A percentile compares a stretch with the other conserved stretches of the same genome.
Conservation (phyloP, 2,797 vertebrate species). For the Sparidentex hasta region DNA sequence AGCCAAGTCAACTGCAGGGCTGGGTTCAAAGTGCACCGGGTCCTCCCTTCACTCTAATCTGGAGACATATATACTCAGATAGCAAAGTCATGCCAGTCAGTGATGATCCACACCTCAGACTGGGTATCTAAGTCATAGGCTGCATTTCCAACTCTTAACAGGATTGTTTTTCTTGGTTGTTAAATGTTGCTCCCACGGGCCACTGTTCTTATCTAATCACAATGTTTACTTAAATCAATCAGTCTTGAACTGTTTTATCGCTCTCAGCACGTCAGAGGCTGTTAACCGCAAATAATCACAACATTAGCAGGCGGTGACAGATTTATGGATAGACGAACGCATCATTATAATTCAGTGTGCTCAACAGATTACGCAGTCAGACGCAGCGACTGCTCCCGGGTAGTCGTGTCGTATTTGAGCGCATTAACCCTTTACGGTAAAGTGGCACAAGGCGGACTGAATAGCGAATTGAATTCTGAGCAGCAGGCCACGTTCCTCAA, state of each 20-base stretch:
- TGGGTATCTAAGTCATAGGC: neutral
- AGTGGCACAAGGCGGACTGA: constrained; percentile 4
- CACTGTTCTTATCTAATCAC: constrained; percentile 56
- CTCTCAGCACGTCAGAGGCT: constrained; percentile 38
- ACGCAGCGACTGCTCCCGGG: constrained; percentile 29
- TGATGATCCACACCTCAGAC: constrained; percentile 6
- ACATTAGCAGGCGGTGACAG: constrained; percentile 56
- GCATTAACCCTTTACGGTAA: constrained; percentile 8
- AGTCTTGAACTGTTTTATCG: constrained; percentile 39
- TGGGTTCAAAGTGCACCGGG: constrained; percentile 78
- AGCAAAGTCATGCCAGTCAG: constrained; percentile 42
- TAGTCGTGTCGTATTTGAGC: constrained; percentile 5
- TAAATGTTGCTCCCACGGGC: constrained; percentile 6
- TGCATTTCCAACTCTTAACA: neutral
- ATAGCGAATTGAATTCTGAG: constrained; percentile 6
- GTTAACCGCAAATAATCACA: constrained; percentile 53
- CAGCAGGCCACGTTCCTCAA: constrained; percentile 10
- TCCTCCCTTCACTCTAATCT: constrained; percentile 68
- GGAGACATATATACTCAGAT: constrained; percentile 36
- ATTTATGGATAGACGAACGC: constrained; percentile 61
- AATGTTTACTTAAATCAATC: constrained; percentile 34
- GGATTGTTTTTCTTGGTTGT: constrained; percentile 14
- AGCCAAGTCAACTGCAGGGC: constrained; percentile 73
- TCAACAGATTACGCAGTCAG: constrained; percentile 41
- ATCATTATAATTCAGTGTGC: constrained; percentile 45